Conservation (phyloP, 2,888 invertebrate genomes). For the Tuta absoluta region DNA sequence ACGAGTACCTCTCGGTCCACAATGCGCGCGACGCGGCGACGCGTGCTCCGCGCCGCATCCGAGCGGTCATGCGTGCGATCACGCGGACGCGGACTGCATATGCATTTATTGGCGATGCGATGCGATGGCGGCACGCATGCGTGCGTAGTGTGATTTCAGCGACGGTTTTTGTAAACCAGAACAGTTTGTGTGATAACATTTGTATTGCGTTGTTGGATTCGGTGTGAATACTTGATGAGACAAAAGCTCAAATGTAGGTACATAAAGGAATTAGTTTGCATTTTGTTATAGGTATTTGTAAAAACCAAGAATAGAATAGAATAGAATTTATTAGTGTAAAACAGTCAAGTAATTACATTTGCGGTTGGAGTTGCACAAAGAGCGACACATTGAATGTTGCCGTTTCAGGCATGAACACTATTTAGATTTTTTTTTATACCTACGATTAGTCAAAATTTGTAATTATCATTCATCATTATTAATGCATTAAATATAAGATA, state of each 20-base stretch:
- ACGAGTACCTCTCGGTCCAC: not conserved
- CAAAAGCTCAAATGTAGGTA: not conserved
- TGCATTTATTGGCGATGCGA: slow-evolving; percentile 8
- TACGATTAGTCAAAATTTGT: too few species aligned
- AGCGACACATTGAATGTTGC: too few species aligned
- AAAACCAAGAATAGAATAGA: too few species aligned
- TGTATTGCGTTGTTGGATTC: slow-evolving; percentile 6
- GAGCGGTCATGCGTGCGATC: slow-evolving; percentile 18
- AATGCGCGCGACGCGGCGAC: not conserved
- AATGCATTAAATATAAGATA: too few species aligned
- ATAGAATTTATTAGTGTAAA: too few species aligned
- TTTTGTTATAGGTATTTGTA: not conserved
- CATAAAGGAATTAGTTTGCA: not conserved
- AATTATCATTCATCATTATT: too few species aligned
- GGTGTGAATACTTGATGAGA: not conserved
- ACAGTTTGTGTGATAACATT: slow-evolving; percentile 15
- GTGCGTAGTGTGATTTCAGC: slow-evolving; percentile 7
- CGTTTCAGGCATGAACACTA: too few species aligned
- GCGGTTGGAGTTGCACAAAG: too few species aligned
- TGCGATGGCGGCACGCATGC: not conserved
- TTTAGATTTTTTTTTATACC: too few species aligned
- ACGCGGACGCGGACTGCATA: slow-evolving; percentile 4
- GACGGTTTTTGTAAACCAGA: not conserved
- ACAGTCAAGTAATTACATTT: too few species aligned
- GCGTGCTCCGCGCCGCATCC: not conserved